Evolutionary conservation across 2,113 vertebrate genomes (phyloP), one percentile per base, ranked within the genome.

Genomic region (Megaceryle maxima): DNA sequence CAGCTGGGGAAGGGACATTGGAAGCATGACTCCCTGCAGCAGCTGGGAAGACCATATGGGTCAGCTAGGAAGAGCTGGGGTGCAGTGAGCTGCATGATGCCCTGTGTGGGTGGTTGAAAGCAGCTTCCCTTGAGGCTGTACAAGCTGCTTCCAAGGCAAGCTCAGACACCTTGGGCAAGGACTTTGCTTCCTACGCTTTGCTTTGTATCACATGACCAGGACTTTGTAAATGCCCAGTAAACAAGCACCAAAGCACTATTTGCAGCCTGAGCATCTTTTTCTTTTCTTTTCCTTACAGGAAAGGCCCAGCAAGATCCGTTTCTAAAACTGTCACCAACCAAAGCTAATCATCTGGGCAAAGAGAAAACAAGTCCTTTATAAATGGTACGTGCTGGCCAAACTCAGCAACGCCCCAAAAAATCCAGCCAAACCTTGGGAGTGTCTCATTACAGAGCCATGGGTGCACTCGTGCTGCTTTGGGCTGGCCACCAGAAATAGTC

Each of bases 11-110:
- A 73, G 50, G 37, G 39, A 26, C 10, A 7, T 37, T 9, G 26
- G 31, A 57, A 26, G 4, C 53, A 8, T 41, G 43, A 62, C 25
- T 8, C 50, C 25, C 21, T 68, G 53, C 15, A 44, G 68, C 15
- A 41, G 16, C 21, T 87, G 81, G 43, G 41, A 70, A 70, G n/a
- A 31, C 43, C 44, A 43, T 19, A 17, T 0, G 5, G 15, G 24
- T 22, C 7, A 1, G 16, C 4, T 73, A 74, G 35, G 29, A 83
- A 79, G 63, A 22, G 16, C 35, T 69, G 59, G 22, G 55, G 13
- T 0, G 0, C 10, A 44, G 19, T 37, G 26, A 75, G 17, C 39
- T n/a, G 22, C 20, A 31, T 1, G 1, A 16, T 41, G 17, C 67
- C 25, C 5, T 35, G n/a, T 2, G 2, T 60, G 35, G 56, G 29